A percentile compares a stretch with the other conserved stretches of the same genome.
Evolutionary conservation across 2,113 vertebrate species (phyloP).

Genomic region (Mustelus asterias): DNA sequence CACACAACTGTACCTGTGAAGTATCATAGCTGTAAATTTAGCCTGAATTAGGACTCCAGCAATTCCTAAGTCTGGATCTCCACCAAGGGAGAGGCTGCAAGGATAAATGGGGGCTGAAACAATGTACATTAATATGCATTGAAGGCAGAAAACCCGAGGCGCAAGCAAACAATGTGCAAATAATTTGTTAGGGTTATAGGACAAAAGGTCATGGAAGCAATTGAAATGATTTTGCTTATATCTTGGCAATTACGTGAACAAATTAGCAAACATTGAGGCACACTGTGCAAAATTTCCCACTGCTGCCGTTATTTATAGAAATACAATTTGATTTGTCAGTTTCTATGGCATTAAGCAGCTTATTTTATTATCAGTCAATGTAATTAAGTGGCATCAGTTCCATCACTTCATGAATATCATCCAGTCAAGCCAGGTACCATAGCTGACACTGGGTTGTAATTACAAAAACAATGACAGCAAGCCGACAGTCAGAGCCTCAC

Average conservation of each 20-base stretch:
- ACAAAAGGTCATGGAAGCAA: background rate
- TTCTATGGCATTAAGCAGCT: slow-evolving; percentile 20
- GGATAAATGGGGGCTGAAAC: background rate
- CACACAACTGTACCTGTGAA: background rate
- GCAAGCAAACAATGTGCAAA: background rate
- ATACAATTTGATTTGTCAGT: slow-evolving; percentile 25
- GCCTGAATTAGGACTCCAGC: background rate
- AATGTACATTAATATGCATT: background rate
- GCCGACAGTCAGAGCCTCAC: background rate
- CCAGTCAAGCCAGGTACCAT: background rate
- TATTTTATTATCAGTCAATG: slow-evolving; percentile 16
- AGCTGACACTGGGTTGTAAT: background rate
- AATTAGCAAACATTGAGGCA: background rate
- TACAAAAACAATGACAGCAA: background rate
- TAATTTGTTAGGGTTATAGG: background rate
- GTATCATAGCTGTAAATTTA: background rate
- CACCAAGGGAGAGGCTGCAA: background rate
- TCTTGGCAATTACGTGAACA: background rate
- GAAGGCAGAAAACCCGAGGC: background rate
- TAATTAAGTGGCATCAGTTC: slow-evolving; percentile 31
- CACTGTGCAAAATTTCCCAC: background rate
- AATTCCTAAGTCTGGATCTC: background rate
- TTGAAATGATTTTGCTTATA: background rate
- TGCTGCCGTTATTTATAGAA: slow-evolving; percentile 16
- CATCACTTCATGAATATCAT: slow-evolving; percentile 22